Percentiles rank a stretch among this genome's conserved stretches.
Conservation (phyloP, 2,888 invertebrate species). For the Diploptera punctata region DNA sequence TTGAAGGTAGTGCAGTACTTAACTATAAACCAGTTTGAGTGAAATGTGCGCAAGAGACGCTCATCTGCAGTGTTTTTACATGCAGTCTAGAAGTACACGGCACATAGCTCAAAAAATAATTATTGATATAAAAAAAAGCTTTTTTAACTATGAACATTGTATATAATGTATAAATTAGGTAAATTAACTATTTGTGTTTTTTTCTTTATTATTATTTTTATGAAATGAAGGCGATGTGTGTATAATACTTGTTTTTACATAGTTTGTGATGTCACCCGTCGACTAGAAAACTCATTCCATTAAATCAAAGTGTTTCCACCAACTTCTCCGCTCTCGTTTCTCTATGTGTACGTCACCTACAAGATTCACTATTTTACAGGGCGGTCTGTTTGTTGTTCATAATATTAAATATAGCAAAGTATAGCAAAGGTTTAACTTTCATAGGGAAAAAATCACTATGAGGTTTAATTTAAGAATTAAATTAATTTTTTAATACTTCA, state of each 20-base stretch:
- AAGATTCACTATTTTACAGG: too few species aligned
- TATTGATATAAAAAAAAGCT: not conserved
- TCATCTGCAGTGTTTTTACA: not conserved
- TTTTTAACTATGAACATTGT: constrained; percentile 4
- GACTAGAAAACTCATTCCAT: constrained; percentile 22
- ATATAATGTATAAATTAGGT: constrained; percentile 24
- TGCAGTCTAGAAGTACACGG: not conserved
- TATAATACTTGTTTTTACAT: constrained; percentile 21
- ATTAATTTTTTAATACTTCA: too few species aligned
- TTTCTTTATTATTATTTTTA: constrained; percentile 21
- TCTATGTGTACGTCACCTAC: too few species aligned
- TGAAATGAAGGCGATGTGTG: constrained; percentile 11
- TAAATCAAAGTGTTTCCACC: not conserved
- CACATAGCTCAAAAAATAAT: not conserved
- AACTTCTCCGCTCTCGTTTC: too few species aligned
- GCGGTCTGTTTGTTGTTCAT: too few species aligned
- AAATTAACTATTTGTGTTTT: constrained; percentile 5
- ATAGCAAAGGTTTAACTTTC: too few species aligned
- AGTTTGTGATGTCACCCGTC: too few species aligned
- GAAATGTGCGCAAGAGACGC: too few species aligned
- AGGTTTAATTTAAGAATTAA: too few species aligned
- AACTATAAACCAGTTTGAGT: too few species aligned
- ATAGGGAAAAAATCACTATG: too few species aligned
- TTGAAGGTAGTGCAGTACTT: not conserved
- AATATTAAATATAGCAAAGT: too few species aligned